phyloP scores from a whole-genome alignment of 1,140 invertebrate species.

The Pantala flavescens region DNA sequence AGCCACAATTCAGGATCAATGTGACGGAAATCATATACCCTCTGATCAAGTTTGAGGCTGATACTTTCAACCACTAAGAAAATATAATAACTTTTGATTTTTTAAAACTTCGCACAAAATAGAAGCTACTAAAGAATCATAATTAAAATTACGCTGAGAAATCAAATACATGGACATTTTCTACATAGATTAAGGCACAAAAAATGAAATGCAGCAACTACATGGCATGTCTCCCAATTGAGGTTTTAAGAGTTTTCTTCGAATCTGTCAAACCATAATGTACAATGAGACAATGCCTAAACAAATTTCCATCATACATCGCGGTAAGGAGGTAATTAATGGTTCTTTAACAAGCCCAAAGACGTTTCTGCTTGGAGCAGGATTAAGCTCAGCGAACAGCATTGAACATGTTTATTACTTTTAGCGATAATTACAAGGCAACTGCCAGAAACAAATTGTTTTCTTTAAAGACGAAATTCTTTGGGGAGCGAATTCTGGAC shows the following conservation, averaged over 20 bases:
- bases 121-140: constrained; percentile 7
- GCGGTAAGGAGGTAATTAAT: constrained; percentile 1
- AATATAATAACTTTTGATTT: constrained; percentile 9
- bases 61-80: background rate
- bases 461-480: background rate
- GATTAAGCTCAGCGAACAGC: background rate
- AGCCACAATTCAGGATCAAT: background rate
- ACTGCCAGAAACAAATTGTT: background rate
- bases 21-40: background rate
- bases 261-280: background rate
- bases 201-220: background rate
- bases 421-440: background rate
- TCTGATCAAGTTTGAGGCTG: background rate
- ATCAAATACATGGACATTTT: background rate
- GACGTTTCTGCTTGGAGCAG: background rate
- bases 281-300: background rate
- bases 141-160: background rate
- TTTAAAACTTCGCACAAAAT: background rate
- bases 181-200: constrained; percentile 1
- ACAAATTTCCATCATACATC: background rate
- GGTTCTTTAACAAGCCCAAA: constrained; percentile 5
- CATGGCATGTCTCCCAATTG: background rate
- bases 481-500: background rate
- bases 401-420: constrained; percentile 7
- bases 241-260: background rate